phyloP scores from a whole-genome alignment of 2,797 vertebrate genomes.

The Salmo trutta region DNA sequence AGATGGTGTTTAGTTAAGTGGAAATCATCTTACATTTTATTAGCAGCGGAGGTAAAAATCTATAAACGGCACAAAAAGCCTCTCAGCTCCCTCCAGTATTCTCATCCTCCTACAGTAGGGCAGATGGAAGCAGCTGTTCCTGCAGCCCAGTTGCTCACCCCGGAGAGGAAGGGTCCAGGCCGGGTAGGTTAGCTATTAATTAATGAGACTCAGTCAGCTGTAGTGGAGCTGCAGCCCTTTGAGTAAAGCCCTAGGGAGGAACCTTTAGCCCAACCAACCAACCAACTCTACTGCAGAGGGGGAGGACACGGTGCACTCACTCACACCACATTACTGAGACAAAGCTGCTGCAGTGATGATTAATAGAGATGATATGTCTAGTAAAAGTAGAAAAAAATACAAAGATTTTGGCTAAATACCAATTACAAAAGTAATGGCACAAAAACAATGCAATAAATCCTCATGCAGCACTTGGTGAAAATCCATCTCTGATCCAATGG shows the following conservation, averaged over 20 bases:
- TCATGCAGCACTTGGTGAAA: too few species aligned
- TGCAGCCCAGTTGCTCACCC: not conserved
- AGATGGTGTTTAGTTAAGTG: not conserved
- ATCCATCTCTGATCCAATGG: too few species aligned
- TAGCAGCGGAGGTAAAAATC: not conserved
- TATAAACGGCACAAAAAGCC: not conserved
- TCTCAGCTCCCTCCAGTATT: not conserved
- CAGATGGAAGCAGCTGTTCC: constrained; percentile 4
- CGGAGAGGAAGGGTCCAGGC: not conserved
- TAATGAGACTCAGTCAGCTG: constrained; percentile 8
- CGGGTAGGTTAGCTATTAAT: not conserved
- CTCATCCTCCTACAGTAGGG: not conserved
- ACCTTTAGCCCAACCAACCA: not conserved
- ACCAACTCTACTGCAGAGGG: not conserved
- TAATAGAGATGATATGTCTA: not conserved
- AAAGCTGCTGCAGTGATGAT: not conserved
- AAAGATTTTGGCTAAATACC: too few species aligned
- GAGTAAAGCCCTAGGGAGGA: not conserved
- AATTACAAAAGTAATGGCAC: too few species aligned
- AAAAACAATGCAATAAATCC: too few species aligned
- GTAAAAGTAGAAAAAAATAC: not conserved
- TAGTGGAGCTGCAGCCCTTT: not conserved
- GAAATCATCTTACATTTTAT: not conserved
- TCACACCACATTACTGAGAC: not conserved
- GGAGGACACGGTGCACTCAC: not conserved